Base-by-base conservation (phyloP, 2,113 vertebrate genomes). In the Apistogramma diplotaenia region DNA sequence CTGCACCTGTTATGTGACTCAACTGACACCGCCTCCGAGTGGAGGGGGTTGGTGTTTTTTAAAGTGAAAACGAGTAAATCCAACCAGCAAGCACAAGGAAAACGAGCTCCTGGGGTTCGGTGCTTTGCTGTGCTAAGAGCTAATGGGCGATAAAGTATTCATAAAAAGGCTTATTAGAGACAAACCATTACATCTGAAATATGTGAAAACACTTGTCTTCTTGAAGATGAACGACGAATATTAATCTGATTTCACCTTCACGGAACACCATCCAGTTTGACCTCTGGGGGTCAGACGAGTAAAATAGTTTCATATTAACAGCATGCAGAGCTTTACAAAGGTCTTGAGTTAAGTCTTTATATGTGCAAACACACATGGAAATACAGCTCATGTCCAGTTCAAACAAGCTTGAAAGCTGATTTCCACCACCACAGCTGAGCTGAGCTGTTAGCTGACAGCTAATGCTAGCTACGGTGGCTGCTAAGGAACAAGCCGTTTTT, bases 1-100 rank as follows among this genome's bases (percentile, higher is more conserved):
- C 79, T 84, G 83, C 91, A 93, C 93, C 90, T 93, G 91, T 86
- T 85, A 58, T 6, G 37, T 0, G 72, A 81, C 87, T 90, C 83
- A 89, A 85, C 81, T 79, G 84, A 85, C 75, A 81, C 29, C 11
- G 57, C 54, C 83, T 51, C 25, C 6, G 4, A 1, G 7, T 3
- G 19, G 19, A 8, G 25, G 65, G 3, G 23, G 27, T 1, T 2
- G 62, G 2, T 46, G 5, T 43, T 43, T 16, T 43, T 25, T 65
- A 16, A 43, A 43, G 37, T 2, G 35, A 43, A 65, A 65, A 27
- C 5, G 19, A 46, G 2, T 15, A 67, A 67, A 67, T 67, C 9
- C 29, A 51, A 61, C 31, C 11, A 33, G 19, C 19, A 33, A 33
- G 33, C 3, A 33, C 9, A 18, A n/a, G 37, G 60, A 35, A 65